Base-by-base conservation (phyloP, 1,140 invertebrate genomes). In the Doryteuthis pealeii region DNA sequence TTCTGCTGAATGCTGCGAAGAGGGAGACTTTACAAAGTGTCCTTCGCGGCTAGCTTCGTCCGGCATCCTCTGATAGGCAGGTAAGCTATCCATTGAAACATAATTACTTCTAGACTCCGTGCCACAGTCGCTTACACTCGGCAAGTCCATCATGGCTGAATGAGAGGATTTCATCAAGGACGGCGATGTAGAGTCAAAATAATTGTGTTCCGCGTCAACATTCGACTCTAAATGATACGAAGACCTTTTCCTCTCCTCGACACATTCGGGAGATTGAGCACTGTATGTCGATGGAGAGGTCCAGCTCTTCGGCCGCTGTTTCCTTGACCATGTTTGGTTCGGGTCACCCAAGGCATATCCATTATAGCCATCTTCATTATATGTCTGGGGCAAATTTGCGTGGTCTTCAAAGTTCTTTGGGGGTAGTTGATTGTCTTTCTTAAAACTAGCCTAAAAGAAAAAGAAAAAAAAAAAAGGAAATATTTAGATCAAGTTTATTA, bases 201-300 rank as follows among this genome's bases (percentile, higher is more conserved):
- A 62, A 28, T 62, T 28, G 22, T 22, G 54, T 6, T 62, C 54
- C 18, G 18, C 18, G 26, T 62, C 54, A 62, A 62, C 54, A 62
- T 22, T 62, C 5, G 54, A 62, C 54, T 62, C 54, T 62, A 62
- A 5, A 22, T 62, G 54, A 28, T 62, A 62, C 18, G 54, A 62
- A 62, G 54, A 62, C 26, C 54, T 62, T 62, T 62, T 62, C 54
- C 26, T 62, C 54, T 62, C 54, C 18, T 62, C 54, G 35, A 40
- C 35, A 40, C 10, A 40, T 40, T 40, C 35, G 26, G 54, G 1
- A 62, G 2, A 28, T 28, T 62, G 54, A 62, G 54, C 18, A 62
- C 18, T 62, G 26, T 62, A 62, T n/a, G 18, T 62, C 26, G 54
- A 62, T 28, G 18, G 54, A 62, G 54, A 62, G 18, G 54, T 62